Conservation (phyloP, 2,888 invertebrate species). For the Vannuccia rotundouncinata region DNA sequence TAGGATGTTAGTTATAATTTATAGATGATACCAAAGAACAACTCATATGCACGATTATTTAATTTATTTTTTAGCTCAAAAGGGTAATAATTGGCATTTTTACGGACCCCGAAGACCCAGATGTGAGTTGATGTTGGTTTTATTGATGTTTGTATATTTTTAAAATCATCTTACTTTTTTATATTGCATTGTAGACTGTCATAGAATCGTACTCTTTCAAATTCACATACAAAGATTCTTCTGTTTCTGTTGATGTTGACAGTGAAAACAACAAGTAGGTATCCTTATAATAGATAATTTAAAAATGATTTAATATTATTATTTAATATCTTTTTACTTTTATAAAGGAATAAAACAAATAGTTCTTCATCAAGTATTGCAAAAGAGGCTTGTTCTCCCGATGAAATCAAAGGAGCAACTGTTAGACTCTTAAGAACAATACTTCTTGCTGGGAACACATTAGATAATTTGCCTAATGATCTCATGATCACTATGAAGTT, state of each 20-base stretch:
- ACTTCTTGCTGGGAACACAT: slow-evolving; percentile 53
- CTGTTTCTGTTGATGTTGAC: slow-evolving; percentile 29
- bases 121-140: slow-evolving; percentile 45
- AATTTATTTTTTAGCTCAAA: slow-evolving; percentile 52
- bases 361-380: not conserved
- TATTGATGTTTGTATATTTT: not conserved
- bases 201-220: slow-evolving; percentile 58
- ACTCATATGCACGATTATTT: no score
- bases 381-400: slow-evolving; percentile 12
- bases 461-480: slow-evolving; percentile 54
- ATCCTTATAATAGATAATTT: not conserved
- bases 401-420: slow-evolving; percentile 45
- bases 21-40: no score
- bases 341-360: not conserved
- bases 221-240: slow-evolving; percentile 47
- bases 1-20: no score
- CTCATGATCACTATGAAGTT: slow-evolving; percentile 57
- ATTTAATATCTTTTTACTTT: not conserved
- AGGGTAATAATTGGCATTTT: slow-evolving; percentile 53
- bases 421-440: slow-evolving; percentile 54
- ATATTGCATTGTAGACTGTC: slow-evolving; percentile 46
- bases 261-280: slow-evolving; percentile 20
- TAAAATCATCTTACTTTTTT: slow-evolving; percentile 3
- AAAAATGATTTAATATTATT: not conserved
- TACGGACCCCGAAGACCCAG: slow-evolving; percentile 50